A percentile compares a stretch with the other conserved stretches of the same genome.
Conservation (phyloP, 2,797 vertebrate genomes). For the Spheniscus humboldti region DNA sequence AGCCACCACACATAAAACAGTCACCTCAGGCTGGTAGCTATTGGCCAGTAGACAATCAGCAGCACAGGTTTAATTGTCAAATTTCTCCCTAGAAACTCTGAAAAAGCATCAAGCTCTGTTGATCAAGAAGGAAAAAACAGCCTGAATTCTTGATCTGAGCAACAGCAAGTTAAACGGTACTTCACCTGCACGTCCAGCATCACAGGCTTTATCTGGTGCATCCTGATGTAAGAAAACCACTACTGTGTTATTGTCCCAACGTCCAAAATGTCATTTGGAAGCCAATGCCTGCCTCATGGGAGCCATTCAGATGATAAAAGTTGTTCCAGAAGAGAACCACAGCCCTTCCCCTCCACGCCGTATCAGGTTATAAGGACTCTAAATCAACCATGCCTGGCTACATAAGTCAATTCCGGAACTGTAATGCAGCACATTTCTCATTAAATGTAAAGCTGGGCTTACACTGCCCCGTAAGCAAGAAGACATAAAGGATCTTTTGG, state of each 20-base stretch:
- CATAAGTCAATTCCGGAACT: background rate
- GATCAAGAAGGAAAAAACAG: background rate
- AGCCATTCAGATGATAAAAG: background rate
- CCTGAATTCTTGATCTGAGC: background rate
- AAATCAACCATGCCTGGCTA: background rate
- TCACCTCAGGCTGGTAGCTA: background rate
- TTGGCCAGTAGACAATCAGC: background rate
- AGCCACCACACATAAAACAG: background rate
- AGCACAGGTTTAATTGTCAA: background rate
- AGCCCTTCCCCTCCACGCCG: rapidly evolving
- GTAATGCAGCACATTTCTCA: background rate
- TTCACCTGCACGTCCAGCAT: background rate
- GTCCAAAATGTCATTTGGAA: background rate
- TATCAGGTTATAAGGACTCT: background rate
- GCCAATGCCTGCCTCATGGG: background rate
- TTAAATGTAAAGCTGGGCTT: background rate
- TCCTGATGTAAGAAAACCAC: background rate
- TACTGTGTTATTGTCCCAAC: background rate
- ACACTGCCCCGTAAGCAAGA: background rate
- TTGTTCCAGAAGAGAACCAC: background rate
- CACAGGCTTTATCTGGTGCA: background rate
- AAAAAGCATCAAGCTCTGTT: background rate
- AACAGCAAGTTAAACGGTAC: background rate
- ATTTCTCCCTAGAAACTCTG: background rate
- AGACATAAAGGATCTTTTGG: background rate